Evolutionary conservation across 2,888 invertebrate genomes (phyloP).

Genomic region (Phaedon cochleariae): DNA sequence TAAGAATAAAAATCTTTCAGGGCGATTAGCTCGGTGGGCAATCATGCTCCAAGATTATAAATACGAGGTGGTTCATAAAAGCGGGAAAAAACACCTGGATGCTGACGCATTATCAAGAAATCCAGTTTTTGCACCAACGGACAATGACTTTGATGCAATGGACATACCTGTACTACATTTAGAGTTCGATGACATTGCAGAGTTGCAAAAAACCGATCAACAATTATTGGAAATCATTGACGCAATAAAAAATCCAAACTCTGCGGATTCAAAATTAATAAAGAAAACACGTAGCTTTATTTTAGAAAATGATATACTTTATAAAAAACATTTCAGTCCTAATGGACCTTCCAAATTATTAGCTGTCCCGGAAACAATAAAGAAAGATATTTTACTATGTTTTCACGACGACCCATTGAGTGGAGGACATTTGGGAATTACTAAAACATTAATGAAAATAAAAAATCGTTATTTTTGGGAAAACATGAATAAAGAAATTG

Average conservation of each 20-base stretch:
- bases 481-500: not conserved
- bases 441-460: not conserved
- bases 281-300: not conserved
- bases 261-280: not conserved
- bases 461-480: conserved; percentile 2
- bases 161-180: not conserved
- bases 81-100: not conserved
- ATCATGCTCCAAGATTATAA: not conserved
- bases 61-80: not conserved
- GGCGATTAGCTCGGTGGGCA: not conserved
- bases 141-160: not conserved
- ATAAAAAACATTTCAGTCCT: not conserved
- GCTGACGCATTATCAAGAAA: not conserved
- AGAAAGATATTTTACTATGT: not conserved
- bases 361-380: not conserved
- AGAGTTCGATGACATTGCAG: not conserved
- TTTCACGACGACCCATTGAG: not conserved
- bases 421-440: not conserved
- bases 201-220: not conserved
- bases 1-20: not conserved
- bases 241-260: not conserved
- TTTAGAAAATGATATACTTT: not conserved
- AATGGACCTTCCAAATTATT: not conserved
- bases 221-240: not conserved
- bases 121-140: not conserved